These are phyloP conservation scores for Ecdyonurus torrentis DNA, from an alignment of 2,888 invertebrate genomes.

Conservation along the genomic window DNA sequence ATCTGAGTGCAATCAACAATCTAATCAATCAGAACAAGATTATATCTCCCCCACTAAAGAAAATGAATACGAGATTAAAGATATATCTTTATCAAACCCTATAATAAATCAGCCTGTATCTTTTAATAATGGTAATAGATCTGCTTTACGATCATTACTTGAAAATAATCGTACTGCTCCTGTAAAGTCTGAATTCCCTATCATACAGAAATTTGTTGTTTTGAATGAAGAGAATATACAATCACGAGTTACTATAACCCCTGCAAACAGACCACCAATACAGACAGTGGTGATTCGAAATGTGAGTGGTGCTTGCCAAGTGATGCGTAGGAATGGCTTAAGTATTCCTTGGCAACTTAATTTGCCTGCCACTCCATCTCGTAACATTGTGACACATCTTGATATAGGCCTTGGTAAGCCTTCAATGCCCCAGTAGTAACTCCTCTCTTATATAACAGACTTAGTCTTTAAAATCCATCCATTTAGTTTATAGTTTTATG, in stretches of 20 bases:
- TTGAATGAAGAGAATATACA: neutral
- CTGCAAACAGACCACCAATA: neutral
- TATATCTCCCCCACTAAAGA: neutral
- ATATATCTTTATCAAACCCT: neutral
- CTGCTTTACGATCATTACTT: neutral
- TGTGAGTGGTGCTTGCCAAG: neutral
- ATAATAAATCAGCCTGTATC: no score
- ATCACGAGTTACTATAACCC: neutral
- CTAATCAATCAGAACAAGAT: neutral
- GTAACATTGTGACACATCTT: neutral
- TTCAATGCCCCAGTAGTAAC: no score
- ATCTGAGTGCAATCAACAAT: neutral
- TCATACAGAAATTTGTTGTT: neutral
- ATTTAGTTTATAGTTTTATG: no score
- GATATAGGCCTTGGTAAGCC: neutral
- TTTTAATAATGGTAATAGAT: neutral
- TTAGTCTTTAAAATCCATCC: no score
- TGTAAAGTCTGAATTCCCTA: neutral
- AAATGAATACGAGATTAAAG: neutral
- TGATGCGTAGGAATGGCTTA: neutral
- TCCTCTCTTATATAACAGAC: no score
- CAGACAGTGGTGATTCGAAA: neutral
- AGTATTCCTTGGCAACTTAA: neutral
- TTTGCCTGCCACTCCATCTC: neutral
- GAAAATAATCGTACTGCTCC: neutral